phyloP scores from a whole-genome alignment of 2,113 vertebrate genomes.

The Lycocorax pyrrhopterus region DNA sequence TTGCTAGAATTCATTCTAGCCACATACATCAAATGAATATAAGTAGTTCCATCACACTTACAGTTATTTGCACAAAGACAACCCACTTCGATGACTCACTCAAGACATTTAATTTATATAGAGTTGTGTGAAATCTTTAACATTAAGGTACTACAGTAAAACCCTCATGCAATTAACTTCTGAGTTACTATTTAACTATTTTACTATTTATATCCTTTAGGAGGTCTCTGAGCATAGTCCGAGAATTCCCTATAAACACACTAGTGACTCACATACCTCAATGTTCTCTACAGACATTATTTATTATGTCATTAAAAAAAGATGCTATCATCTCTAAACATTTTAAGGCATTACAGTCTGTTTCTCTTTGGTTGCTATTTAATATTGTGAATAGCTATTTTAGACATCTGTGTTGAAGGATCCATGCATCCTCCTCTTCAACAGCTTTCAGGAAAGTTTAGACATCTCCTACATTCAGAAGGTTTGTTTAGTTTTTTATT shows the following conservation, averaged over 20 bases:
- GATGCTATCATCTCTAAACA: background rate
- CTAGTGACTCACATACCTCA: background rate
- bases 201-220: background rate
- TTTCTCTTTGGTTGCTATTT: background rate
- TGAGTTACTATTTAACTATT: background rate
- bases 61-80: background rate
- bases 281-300: background rate
- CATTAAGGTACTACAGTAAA: background rate
- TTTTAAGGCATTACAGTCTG: background rate
- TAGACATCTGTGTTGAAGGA: background rate
- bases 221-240: background rate
- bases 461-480: background rate
- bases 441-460: background rate
- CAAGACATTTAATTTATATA: background rate
- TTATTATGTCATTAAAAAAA: background rate
- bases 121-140: background rate
- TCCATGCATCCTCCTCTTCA: background rate
- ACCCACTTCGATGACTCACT: background rate
- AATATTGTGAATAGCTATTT: background rate
- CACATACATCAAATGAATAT: background rate
- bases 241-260: background rate
- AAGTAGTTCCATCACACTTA: background rate
- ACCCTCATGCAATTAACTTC: background rate
- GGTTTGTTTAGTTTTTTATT: background rate
- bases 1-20: background rate